Evolutionary conservation across 2,113 vertebrate genomes (phyloP).

Genomic region (Ellobius talpinus): DNA sequence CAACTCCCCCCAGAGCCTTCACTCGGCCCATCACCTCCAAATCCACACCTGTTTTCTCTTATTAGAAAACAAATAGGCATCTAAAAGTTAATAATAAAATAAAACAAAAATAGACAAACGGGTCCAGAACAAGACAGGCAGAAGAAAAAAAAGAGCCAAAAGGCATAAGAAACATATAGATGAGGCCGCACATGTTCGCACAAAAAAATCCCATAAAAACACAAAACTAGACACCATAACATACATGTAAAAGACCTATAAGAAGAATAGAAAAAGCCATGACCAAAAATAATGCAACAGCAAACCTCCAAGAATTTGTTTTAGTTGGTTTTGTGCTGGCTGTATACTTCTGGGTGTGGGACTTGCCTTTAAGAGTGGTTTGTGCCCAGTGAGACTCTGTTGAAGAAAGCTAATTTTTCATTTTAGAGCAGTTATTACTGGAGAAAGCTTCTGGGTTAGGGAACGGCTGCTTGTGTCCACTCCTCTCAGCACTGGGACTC

Average conservation of each 20-base stretch:
- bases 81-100: not conserved
- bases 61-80: not conserved
- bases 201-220: not conserved
- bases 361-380: not conserved
- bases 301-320: not conserved
- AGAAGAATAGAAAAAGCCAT: not conserved
- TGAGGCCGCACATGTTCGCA: no score
- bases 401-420: not conserved
- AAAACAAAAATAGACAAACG: not conserved
- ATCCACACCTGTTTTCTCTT: not conserved
- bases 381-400: not conserved
- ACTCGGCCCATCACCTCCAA: not conserved
- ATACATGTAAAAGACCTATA: not conserved
- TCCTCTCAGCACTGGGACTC: not conserved
- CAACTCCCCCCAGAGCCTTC: not conserved
- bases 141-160: not conserved
- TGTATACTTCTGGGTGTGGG: not conserved
- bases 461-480: not conserved
- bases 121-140: not conserved
- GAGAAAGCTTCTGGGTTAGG: not conserved
- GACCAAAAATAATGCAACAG: not conserved
- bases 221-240: not conserved
- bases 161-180: not conserved
- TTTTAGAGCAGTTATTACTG: not conserved
- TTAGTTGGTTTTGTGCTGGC: not conserved